Evolutionary conservation across 1,140 invertebrate genomes (phyloP).

Genomic region (Heliconius nattereri): DNA sequence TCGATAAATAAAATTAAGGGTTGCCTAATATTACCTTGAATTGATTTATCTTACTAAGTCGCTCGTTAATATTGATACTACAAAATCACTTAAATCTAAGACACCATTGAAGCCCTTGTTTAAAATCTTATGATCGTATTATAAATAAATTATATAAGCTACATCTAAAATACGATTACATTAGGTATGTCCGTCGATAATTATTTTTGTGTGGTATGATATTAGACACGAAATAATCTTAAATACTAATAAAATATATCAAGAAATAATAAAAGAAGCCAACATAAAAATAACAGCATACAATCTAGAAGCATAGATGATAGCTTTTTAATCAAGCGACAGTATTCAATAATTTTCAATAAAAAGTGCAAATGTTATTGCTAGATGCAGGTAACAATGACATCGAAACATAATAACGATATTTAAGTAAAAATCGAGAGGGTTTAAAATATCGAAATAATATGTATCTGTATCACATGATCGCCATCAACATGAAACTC

Average conservation of each 20-base stretch:
- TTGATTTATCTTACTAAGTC: slow-evolving; percentile 28
- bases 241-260: neutral
- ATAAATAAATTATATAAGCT: slow-evolving; percentile 35
- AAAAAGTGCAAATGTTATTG: neutral
- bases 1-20: slow-evolving; percentile 6
- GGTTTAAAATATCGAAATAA: neutral
- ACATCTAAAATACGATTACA: slow-evolving; percentile 15
- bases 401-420: neutral
- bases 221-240: neutral
- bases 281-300: slow-evolving; percentile 6
- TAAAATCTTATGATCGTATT: slow-evolving; percentile 32
- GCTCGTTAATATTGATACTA: slow-evolving; percentile 27
- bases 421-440: neutral
- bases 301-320: neutral
- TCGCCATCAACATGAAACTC: neutral
- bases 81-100: slow-evolving; percentile 34
- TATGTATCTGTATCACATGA: neutral
- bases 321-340: neutral
- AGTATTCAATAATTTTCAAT: neutral
- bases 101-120: slow-evolving; percentile 30
- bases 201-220: neutral
- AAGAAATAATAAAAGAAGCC: slow-evolving; percentile 1
- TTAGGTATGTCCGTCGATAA: neutral
- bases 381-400: neutral
- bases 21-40: slow-evolving; percentile 24